Conservation (phyloP, 2,113 vertebrate species). For the Grantiella picta region DNA sequence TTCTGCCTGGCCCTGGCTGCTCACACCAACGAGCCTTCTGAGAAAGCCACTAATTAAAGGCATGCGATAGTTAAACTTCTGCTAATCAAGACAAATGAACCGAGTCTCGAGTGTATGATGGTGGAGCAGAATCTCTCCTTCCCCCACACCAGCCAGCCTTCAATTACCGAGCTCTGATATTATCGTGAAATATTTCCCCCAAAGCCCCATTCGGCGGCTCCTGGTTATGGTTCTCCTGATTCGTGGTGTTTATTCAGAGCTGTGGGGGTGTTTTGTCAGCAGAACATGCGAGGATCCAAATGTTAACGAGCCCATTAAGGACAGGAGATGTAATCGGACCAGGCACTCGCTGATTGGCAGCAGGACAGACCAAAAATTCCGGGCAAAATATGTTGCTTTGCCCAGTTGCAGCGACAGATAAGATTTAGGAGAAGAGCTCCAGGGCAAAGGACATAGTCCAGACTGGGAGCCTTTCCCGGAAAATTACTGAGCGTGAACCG, state of each 20-base stretch:
- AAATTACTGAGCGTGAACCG: neutral
- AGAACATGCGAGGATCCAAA: neutral
- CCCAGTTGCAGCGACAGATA: neutral
- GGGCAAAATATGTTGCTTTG: neutral
- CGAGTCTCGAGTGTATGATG: neutral
- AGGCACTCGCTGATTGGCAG: neutral
- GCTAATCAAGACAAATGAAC: slow-evolving; percentile 65
- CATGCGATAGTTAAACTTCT: slow-evolving; percentile 33
- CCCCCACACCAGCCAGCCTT: neutral
- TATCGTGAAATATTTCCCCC: slow-evolving; percentile 40
- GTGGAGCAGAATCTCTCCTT: neutral
- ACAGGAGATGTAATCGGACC: neutral
- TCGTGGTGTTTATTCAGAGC: slow-evolving; percentile 29
- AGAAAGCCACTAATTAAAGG: slow-evolving; percentile 53
- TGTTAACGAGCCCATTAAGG: slow-evolving; percentile 54
- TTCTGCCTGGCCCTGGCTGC: neutral
- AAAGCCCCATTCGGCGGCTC: neutral
- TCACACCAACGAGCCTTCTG: neutral
- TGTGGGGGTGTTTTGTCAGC: slow-evolving; percentile 22
- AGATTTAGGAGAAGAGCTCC: slow-evolving; percentile 14
- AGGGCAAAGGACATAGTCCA: slow-evolving; percentile 14
- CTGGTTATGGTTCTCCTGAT: neutral
- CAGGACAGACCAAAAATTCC: neutral
- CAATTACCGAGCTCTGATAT: slow-evolving; percentile 43
- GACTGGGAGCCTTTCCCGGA: neutral